Evolutionary conservation across 2,888 invertebrate genomes (phyloP), one percentile per base, ranked within the genome.

Genomic region (Ophraella communa): DNA sequence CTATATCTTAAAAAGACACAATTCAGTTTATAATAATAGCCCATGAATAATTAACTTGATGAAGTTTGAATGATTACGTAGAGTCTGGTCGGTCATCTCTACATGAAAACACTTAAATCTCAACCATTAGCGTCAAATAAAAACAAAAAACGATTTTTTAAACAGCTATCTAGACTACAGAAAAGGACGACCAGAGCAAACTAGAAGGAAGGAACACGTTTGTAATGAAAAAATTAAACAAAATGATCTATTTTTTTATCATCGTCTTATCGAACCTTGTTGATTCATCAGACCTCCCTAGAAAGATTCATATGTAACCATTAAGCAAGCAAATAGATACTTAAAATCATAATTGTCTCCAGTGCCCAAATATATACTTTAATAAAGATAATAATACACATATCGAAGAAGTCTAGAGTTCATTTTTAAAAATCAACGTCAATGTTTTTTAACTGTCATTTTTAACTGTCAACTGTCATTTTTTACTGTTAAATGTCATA

Each of bases 41-140:
- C 62, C 66, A 66, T 70, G 73, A 74, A 71, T 73, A 71, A 74
- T 74, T 72, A 68, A 57, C 65, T 69, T 68, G 68, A 74, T 75
- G 72, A 66, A 67, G 68, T 70, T 70, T 69, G 69, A 70, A 65
- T 71, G 71, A 75, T 75, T 73, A 69, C 68, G 58, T 51, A 39
- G 66, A 67, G 69, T 69, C 61, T 68, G 62, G 63, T 65, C 60
- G 45, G 64, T 61, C 45, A 66, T 61, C 63, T 62, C 71, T 20
- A 62, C 63, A 68, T 62, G 62, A 58, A 67, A 67, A 65, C 66
- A 51, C 62, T 67, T 56, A 56, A 52, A 45, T 35, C 57, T 52
- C 47, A 30, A 53, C 47, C 67, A 67, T 67, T 62, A 67, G 62
- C 59, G 57, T 63, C 63, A 45, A 21, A 3, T 4, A 2, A 20